Percentiles rank a stretch among this genome's conserved stretches.
Evolutionary conservation across 1,140 invertebrate species (phyloP).

Genomic region (Drosophila simulans): DNA sequence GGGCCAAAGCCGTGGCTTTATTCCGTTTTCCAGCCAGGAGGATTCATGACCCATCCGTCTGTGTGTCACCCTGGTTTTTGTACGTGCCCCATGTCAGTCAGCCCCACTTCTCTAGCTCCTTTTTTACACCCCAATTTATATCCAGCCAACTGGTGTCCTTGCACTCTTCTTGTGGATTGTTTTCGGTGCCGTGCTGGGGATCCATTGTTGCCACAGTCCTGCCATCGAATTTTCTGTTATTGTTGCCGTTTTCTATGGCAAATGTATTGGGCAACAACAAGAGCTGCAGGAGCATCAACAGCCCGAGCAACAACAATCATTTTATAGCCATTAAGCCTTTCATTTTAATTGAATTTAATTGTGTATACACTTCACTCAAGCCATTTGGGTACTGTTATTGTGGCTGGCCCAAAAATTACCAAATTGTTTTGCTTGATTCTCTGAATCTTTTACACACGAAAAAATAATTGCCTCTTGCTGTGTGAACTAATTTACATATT

Average conservation of each 20-base stretch:
- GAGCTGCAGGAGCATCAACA: constrained; percentile 7
- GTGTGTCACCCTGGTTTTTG: constrained; percentile 19
- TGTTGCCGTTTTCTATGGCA: constrained; percentile 40
- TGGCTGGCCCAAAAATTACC: constrained; percentile 37
- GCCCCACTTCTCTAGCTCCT: neutral
- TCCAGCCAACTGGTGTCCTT: constrained; percentile 8
- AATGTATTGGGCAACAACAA: constrained; percentile 55
- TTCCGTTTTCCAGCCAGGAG: constrained; percentile 17
- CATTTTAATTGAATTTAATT: constrained; percentile 82
- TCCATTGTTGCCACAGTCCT: constrained; percentile 32
- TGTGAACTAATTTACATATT: neutral
- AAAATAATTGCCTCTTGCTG: neutral
- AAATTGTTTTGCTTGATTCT: constrained; percentile 46
- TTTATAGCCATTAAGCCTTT: constrained; percentile 76
- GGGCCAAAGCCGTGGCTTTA: constrained; percentile 39
- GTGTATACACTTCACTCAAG: constrained; percentile 61
- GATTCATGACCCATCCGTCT: constrained; percentile 14
- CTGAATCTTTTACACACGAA: constrained; percentile 8
- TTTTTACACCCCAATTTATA: neutral
- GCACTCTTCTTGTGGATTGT: constrained; percentile 31
- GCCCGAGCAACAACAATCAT: constrained; percentile 59
- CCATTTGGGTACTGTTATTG: constrained; percentile 29
- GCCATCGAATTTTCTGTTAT: constrained; percentile 31
- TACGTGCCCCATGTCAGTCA: constrained; percentile 43
- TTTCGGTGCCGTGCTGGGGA: constrained; percentile 29